A percentile compares a stretch with the other conserved stretches of the same genome.
Conservation (phyloP, 2,888 invertebrate genomes). For the Eulithis prunata region DNA sequence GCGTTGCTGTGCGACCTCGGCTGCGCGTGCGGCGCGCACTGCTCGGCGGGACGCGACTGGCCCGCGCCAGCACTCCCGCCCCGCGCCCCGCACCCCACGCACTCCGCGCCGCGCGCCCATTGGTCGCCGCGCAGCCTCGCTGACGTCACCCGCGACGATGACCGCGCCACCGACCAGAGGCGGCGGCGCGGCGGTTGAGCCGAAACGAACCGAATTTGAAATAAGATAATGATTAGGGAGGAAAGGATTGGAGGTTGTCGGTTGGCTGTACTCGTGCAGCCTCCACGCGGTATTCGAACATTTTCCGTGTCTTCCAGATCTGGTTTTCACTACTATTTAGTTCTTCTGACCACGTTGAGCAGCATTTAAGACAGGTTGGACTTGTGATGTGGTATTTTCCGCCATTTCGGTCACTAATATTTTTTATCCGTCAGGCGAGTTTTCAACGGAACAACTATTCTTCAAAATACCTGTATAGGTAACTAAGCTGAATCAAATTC, state of each 20-base stretch:
- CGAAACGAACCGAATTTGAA: constrained; percentile 27
- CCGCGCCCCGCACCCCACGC: constrained; percentile 46
- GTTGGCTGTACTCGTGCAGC: neutral
- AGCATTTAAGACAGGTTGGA: neutral
- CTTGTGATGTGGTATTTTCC: constrained; percentile 2
- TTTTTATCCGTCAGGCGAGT: constrained; percentile 1
- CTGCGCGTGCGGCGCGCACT: constrained; percentile 62
- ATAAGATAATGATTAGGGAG: constrained; percentile 20
- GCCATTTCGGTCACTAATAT: constrained; percentile 5
- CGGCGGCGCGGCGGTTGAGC: constrained; percentile 27
- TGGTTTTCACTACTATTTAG: neutral
- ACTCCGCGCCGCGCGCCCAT: constrained; percentile 54
- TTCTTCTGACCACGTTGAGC: neutral
- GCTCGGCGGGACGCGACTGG: constrained; percentile 70
- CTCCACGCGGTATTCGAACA: neutral
- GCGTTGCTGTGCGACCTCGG: constrained; percentile 52
- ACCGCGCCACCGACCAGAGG: constrained; percentile 46
- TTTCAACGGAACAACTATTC: neutral
- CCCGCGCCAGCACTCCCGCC: constrained; percentile 59
- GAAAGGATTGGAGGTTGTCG: constrained; percentile 11
- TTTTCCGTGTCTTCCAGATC: neutral
- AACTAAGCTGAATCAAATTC: too few species aligned
- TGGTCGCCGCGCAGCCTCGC: constrained; percentile 66
- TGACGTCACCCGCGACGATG: constrained; percentile 67
- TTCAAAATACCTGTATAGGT: too few species aligned